Percentiles rank a stretch among this genome's conserved stretches.
Conservation (phyloP, 2,888 invertebrate genomes). For the Prionchulus punctatus region DNA sequence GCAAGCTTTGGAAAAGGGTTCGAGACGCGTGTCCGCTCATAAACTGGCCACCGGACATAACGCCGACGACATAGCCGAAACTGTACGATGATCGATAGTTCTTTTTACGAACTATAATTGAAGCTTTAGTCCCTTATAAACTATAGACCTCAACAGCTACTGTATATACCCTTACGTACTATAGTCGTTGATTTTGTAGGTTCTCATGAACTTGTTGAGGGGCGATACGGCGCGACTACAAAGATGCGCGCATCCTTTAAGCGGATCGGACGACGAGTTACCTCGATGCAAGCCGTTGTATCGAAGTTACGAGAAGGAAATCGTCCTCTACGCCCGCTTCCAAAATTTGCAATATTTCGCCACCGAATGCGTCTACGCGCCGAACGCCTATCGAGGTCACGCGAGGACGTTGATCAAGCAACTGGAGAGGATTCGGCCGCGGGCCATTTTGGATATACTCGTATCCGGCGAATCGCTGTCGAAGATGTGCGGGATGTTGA, state of each 20-base stretch:
- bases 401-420: constrained; percentile 50
- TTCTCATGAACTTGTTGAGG: constrained; percentile 48
- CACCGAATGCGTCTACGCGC: constrained; percentile 94
- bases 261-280: constrained; percentile 16
- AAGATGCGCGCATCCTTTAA: constrained; percentile 79
- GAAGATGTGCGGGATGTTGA: constrained; percentile 26
- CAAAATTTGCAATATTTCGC: constrained; percentile 91
- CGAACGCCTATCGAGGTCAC: constrained; percentile 74
- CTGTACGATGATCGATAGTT: constrained; percentile 39
- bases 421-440: constrained; percentile 76
- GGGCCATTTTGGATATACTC: constrained; percentile 35
- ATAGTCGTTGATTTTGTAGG: no score
- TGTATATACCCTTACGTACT: neutral
- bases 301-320: constrained; percentile 95
- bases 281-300: constrained; percentile 88
- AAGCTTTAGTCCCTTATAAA: neutral
- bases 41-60: constrained; percentile 72
- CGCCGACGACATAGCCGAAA: constrained; percentile 81
- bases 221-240: constrained; percentile 85
- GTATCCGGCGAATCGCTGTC: constrained; percentile 51
- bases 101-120: constrained; percentile 3
- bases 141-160: neutral
- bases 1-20: constrained; percentile 87
- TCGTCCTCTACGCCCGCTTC: constrained; percentile 75
- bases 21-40: constrained; percentile 64